Percentiles rank a stretch among this genome's conserved stretches.
Conservation (phyloP, 1,140 invertebrate species). For the Habropoda laboriosa region DNA sequence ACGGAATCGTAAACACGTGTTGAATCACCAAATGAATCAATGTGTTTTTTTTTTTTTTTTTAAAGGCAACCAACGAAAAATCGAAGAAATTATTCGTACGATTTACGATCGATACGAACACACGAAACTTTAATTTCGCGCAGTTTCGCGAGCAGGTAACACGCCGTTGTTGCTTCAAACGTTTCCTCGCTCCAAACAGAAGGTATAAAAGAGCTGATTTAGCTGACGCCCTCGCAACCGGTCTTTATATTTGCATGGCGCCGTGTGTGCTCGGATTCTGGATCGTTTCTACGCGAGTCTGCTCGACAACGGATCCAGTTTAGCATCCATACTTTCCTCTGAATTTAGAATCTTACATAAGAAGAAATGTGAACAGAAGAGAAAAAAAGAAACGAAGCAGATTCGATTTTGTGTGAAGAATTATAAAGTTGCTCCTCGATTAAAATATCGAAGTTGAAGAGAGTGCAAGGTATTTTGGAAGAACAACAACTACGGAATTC, state of each 20-base stretch:
- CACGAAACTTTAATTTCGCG: background rate
- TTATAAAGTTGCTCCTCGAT: too few relatives aligned
- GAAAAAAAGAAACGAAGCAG: background rate
- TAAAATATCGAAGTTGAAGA: too few relatives aligned
- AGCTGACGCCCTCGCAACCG: conserved; percentile 15
- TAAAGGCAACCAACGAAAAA: background rate
- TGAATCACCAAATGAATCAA: background rate
- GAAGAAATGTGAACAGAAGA: too few relatives aligned
- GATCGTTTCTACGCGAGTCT: background rate
- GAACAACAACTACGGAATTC: background rate
- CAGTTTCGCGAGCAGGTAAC: background rate
- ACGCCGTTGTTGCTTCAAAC: background rate
- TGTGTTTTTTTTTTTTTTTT: too few relatives aligned
- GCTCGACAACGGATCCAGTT: background rate
- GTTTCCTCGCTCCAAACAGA: background rate
- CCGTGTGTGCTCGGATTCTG: conserved; percentile 6
- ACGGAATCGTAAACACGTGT: conserved; percentile 22
- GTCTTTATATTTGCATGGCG: conserved; percentile 30
- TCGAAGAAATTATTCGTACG: background rate
- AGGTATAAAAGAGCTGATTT: conserved; percentile 30
- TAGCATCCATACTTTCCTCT: too few relatives aligned
- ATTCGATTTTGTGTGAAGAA: too few relatives aligned
- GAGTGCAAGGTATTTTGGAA: too few relatives aligned
- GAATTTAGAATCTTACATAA: background rate
- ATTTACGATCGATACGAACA: background rate